Percentiles rank a stretch among this genome's conserved stretches.
These are phyloP conservation scores for Planococcus citri DNA, from an alignment of 1,140 invertebrate genomes.

Conservation along the genomic window DNA sequence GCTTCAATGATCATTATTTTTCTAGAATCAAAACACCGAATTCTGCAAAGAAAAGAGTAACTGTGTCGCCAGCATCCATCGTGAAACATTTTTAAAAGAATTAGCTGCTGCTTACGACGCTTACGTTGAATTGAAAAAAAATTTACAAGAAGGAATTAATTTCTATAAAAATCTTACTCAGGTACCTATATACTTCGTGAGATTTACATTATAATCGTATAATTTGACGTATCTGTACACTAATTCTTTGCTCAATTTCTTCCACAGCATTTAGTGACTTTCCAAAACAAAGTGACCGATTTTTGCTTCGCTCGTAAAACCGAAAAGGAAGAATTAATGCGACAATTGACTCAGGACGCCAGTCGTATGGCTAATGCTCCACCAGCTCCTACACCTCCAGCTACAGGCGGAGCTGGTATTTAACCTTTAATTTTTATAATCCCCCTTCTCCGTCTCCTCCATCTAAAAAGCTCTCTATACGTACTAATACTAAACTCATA, in stretches of 20 bases:
- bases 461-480: too few species aligned
- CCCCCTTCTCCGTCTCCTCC: neutral
- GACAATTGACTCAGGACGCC: slow-evolving; percentile 69
- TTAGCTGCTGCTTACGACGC: slow-evolving; percentile 80
- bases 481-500: too few species aligned
- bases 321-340: slow-evolving; percentile 93
- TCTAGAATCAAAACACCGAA: slow-evolving; percentile 52
- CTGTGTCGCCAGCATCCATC: slow-evolving; percentile 41
- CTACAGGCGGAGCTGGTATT: slow-evolving; percentile 37
- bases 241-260: too few species aligned
- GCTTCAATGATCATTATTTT: slow-evolving; percentile 9
- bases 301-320: slow-evolving; percentile 98
- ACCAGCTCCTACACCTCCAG: slow-evolving; percentile 45
- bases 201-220: too few species aligned
- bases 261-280: slow-evolving; percentile 69
- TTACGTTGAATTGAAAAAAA: slow-evolving; percentile 77
- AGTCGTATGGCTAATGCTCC: slow-evolving; percentile 43
- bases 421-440: slow-evolving; percentile 21
- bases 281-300: slow-evolving; percentile 96
- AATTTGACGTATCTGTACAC: too few species aligned
- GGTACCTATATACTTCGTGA: too few species aligned
- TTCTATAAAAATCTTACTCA: slow-evolving; percentile 97
- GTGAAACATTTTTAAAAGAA: slow-evolving; percentile 72
- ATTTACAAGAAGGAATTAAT: slow-evolving; percentile 84
- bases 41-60: slow-evolving; percentile 60